These are phyloP conservation scores for Oligia fasciuncula DNA, from an alignment of 2,888 invertebrate species.

Conservation along the genomic window DNA sequence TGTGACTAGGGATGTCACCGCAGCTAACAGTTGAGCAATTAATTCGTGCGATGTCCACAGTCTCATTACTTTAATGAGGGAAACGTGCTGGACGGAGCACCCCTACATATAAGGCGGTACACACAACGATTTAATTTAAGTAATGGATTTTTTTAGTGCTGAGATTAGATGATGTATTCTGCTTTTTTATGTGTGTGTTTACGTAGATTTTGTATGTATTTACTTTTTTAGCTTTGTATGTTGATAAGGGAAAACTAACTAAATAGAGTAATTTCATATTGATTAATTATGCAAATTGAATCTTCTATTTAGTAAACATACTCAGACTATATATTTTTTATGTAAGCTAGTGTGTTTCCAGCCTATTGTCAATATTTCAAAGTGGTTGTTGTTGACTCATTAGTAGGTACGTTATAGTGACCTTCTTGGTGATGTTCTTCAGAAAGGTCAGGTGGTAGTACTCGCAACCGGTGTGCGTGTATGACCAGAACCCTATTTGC, in stretches of 20 bases:
- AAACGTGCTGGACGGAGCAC: slow-evolving; percentile 72
- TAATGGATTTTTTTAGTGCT: slow-evolving; percentile 46
- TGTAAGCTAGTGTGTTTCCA: not conserved
- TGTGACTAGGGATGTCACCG: slow-evolving; percentile 64
- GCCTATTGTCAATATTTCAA: not conserved
- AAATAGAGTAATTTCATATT: not conserved
- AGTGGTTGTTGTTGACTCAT: not conserved
- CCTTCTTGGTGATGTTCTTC: not conserved
- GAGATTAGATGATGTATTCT: slow-evolving; percentile 41
- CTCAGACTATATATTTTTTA: not conserved
- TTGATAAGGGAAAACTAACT: not conserved
- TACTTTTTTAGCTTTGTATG: slow-evolving; percentile 1
- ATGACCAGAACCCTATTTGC: too few species aligned
- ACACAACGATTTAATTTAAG: slow-evolving; percentile 53
- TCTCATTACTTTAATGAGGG: slow-evolving; percentile 84
- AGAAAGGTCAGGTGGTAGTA: not conserved
- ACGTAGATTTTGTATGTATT: not conserved
- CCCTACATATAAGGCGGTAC: slow-evolving; percentile 65
- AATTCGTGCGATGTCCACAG: slow-evolving; percentile 77
- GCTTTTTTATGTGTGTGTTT: slow-evolving; percentile 10
- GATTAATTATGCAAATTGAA: too few species aligned
- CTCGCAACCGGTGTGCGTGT: not conserved
- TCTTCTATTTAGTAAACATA: not conserved
- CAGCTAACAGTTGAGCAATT: slow-evolving; percentile 74
- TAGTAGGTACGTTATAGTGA: not conserved